Base-by-base conservation (phyloP, 2,888 invertebrate species). In the Lumbricus terrestris region DNA sequence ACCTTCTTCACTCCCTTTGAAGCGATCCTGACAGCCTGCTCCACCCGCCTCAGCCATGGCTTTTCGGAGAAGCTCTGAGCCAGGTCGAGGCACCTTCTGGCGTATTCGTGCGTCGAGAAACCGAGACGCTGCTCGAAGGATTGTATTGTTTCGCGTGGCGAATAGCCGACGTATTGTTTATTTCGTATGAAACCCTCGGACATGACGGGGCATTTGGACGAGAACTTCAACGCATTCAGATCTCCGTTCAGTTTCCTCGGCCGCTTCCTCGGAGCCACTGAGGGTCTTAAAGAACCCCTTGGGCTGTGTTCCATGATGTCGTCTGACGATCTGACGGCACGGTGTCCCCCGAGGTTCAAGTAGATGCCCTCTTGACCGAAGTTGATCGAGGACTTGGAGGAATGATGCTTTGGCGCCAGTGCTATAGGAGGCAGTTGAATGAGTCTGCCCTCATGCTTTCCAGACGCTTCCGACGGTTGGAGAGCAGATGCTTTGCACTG, bases 41-140 rank as follows among this genome's bases (percentile, higher is more conserved):
- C 92, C 16, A 95, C 94, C 90, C 94, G 94, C 89, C 93, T 92
- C 40, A 95, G 91, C 95, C 95, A 95, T 6, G 95, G 94, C 91
- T 94, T 95, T 89, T 95, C 94, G 88, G 93, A 93, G 92, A 95
- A 95, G 23, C 93, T 93, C 92, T 93, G 94, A 18, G 95, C 94
- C n/a, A 94, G 93, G 15, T 94, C 93, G 90, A 95, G 92, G n/a
- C 94, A 94, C 91, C 93, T 93, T 34, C 94, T 93, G 89, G 95
- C 95, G 83, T 94, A 93, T 88, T 94, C 94, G 11, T 94, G 91
- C 15, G 94, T 93, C 35, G 93, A 92, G n/a, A 93, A 91, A 6
- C 94, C 94, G 33, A 94, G 93, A 89, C 94, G 93, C 88, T 93
- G 92, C 18, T 94, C 90, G 37, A 94, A 94, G 23, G 92, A 92